phyloP scores from a whole-genome alignment of 2,888 invertebrate genomes.

The Clepsis dumicolana region DNA sequence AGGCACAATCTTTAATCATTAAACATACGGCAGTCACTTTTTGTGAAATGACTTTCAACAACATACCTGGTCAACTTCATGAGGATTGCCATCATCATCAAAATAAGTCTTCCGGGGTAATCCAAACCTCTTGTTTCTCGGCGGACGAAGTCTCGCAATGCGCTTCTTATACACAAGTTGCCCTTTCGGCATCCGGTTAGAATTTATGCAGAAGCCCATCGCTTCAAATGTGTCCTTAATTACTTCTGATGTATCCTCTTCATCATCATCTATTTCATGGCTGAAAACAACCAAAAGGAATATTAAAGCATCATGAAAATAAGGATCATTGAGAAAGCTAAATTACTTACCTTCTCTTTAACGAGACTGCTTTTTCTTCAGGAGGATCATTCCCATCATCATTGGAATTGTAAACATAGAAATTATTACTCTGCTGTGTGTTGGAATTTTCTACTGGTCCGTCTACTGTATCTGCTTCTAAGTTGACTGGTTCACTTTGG shows the following conservation, averaged over 20 bases:
- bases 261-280: conserved; percentile 84
- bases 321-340: conserved; percentile 3
- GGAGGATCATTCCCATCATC: conserved; percentile 83
- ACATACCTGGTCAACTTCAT: conserved; percentile 70
- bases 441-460: conserved; percentile 43
- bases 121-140: conserved; percentile 67
- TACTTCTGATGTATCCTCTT: conserved; percentile 77
- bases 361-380: conserved; percentile 78
- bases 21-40: too few species aligned
- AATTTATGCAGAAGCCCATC: conserved; percentile 84
- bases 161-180: conserved; percentile 88
- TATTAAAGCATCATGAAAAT: conserved; percentile 27
- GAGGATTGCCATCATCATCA: conserved; percentile 88
- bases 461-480: conserved; percentile 48
- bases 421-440: conserved; percentile 53
- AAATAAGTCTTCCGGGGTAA: conserved; percentile 87
- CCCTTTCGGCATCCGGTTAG: conserved; percentile 77
- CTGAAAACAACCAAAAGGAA: conserved; percentile 64
- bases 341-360: conserved; percentile 82
- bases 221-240: conserved; percentile 88
- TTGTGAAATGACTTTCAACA: not conserved
- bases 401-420: conserved; percentile 60
- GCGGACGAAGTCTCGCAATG: conserved; percentile 84
- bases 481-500: conserved; percentile 46
- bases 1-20: too few species aligned